Evolutionary conservation across 2,113 vertebrate genomes (phyloP), one percentile per base, ranked within the genome.

Genomic region (Atherinomorus stipes): DNA sequence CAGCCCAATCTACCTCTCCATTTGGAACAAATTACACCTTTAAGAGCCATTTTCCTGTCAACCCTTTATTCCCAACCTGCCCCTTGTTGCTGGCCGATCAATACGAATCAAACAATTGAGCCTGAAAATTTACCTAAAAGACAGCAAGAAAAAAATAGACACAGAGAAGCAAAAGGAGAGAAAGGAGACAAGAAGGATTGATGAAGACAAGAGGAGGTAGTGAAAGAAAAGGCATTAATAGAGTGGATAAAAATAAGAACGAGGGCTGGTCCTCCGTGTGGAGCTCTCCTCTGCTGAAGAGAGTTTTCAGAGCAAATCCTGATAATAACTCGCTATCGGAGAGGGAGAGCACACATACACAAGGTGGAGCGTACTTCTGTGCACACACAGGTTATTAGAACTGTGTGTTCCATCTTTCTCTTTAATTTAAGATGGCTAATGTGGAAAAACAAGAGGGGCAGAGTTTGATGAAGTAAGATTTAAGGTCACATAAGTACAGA

Each of bases 161-260:
- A 23, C 26, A 16, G 25, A 40, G 22, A 53, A 63, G 57, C 37
- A 37, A 18, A 56, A 26, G 51, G 11, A 53, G 25, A 69, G 52
- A 60, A 74, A 19, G 40, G 13, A 45, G 22, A 57, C 25, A 19
- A 19, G 45, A 67, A 57, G 57, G 76, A 56, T 31, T 72, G 63
- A 68, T 76, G 80, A 72, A 62, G 64, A 74, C 49, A 34, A 38
- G 23, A 74, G 61, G 70, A 78, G 31, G 65, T 65, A 67, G 59
- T 63, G 73, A 80, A 84, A 73, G 64, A 76, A 77, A 76, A 75
- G 74, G 69, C 69, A 63, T 89, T 93, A 91, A 91, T 92, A 80
- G 88, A 90, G 69, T 64, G 62, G 86, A 83, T 93, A 92, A 93
- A 94, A 94, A 94, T 94, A 93, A 93, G 83, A 94, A 93, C 82